A percentile compares a stretch with the other conserved stretches of the same genome.
Conservation (phyloP, 2,113 vertebrate species). For the Passer montanus region DNA sequence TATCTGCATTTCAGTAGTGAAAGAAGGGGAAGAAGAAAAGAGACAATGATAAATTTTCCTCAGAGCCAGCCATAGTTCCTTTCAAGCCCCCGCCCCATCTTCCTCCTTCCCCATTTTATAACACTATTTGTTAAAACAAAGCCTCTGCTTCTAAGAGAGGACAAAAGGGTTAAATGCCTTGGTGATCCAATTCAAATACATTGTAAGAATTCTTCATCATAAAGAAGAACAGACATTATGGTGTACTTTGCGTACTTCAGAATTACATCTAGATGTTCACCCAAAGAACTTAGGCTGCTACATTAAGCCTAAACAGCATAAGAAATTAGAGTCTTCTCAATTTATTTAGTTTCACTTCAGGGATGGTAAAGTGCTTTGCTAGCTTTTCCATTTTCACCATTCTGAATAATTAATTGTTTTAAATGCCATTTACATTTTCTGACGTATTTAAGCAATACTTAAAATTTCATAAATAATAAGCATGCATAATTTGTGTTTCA, state of each 20-base stretch:
- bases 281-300: not conserved
- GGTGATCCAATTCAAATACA: not conserved
- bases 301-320: not conserved
- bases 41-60: not conserved
- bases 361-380: constrained; percentile 13
- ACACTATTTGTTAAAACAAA: not conserved
- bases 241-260: not conserved
- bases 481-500: constrained; percentile 61
- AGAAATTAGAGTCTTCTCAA: constrained; percentile 16
- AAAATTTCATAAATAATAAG: constrained; percentile 74
- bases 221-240: not conserved
- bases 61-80: not conserved
- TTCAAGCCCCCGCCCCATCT: rapidly evolving
- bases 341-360: constrained; percentile 57
- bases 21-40: not conserved
- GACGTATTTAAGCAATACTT: constrained; percentile 62
- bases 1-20: not conserved
- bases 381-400: constrained; percentile 53
- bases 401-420: constrained; percentile 74
- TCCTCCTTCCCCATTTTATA: not conserved
- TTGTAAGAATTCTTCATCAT: not conserved
- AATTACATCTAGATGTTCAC: not conserved
- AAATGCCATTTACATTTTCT: constrained; percentile 70
- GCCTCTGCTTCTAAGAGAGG: not conserved
- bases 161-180: not conserved